phyloP scores from a whole-genome alignment of 2,888 invertebrate species.

The Tipula confusa region DNA sequence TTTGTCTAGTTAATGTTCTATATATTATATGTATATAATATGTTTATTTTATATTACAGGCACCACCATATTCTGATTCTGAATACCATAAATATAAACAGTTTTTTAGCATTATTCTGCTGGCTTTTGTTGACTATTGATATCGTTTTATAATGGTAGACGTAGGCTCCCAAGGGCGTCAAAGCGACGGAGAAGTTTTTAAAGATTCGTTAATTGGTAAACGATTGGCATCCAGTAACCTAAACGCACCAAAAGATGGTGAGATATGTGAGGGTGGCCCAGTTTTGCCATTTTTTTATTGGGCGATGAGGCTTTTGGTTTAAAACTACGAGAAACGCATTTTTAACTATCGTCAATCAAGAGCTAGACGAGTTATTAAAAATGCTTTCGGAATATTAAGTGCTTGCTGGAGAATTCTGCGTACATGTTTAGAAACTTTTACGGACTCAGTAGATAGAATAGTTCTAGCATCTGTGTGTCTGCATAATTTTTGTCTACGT shows the following conservation, averaged over 20 bases:
- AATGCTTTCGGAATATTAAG: background rate
- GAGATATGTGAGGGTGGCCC: background rate
- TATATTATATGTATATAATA: too few relatives aligned
- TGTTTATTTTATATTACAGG: too few relatives aligned
- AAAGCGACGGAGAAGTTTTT: too few relatives aligned
- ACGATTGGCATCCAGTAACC: too few relatives aligned
- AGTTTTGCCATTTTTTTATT: background rate
- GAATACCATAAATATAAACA: background rate
- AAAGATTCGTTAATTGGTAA: too few relatives aligned
- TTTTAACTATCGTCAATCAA: too few relatives aligned
- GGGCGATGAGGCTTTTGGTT: background rate
- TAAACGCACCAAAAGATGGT: background rate
- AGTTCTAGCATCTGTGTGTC: background rate
- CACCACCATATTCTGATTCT: background rate
- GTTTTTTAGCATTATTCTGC: background rate
- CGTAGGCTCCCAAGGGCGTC: background rate
- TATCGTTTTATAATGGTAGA: background rate
- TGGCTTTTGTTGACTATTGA: background rate
- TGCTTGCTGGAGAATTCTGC: background rate
- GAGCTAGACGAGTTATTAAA: background rate
- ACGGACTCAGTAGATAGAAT: background rate
- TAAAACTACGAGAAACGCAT: too few relatives aligned
- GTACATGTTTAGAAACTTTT: background rate
- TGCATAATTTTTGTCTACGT: background rate
- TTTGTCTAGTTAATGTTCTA: too few relatives aligned